These are phyloP conservation scores for Drosophila fulvimacula DNA, from an alignment of 2,888 invertebrate genomes.

Conservation along the genomic window DNA sequence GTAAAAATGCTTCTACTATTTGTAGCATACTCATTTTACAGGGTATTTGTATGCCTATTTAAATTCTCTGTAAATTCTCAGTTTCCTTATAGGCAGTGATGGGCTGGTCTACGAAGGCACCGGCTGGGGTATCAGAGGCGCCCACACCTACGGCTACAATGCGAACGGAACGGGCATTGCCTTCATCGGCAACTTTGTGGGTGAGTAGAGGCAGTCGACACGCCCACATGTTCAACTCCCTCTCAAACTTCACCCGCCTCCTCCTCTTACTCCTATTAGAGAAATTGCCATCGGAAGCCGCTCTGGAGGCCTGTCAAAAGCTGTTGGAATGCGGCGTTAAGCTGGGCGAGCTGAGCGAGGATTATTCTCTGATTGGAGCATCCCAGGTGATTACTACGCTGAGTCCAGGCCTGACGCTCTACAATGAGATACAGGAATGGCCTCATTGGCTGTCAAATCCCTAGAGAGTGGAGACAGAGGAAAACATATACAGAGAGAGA, in stretches of 20 bases:
- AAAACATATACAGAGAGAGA: background rate
- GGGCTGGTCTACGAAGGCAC: conserved; percentile 88
- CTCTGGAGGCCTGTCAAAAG: conserved; percentile 83
- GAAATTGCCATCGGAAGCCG: conserved; percentile 82
- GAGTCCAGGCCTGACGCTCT: conserved; percentile 86
- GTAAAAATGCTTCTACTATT: no score
- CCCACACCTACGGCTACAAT: conserved; percentile 87
- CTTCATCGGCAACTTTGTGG: conserved; percentile 86
- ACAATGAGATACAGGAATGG: conserved; percentile 86
- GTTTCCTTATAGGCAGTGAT: conserved; percentile 88
- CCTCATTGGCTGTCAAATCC: conserved; percentile 81
- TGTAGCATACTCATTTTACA: background rate
- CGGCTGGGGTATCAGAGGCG: conserved; percentile 88
- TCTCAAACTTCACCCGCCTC: no score
- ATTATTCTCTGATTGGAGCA: conserved; percentile 85
- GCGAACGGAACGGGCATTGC: conserved; percentile 87
- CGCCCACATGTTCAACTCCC: background rate
- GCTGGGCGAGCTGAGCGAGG: conserved; percentile 82
- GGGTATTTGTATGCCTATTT: background rate
- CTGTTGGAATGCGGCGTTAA: conserved; percentile 85
- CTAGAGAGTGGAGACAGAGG: background rate
- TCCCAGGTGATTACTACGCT: conserved; percentile 84
- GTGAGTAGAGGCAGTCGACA: conserved; percentile 75
- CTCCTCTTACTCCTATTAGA: conserved; percentile 76
- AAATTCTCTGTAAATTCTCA: background rate